Evolutionary conservation across 2,888 invertebrate species (phyloP).

Genomic region (Eucera pruinosa): DNA sequence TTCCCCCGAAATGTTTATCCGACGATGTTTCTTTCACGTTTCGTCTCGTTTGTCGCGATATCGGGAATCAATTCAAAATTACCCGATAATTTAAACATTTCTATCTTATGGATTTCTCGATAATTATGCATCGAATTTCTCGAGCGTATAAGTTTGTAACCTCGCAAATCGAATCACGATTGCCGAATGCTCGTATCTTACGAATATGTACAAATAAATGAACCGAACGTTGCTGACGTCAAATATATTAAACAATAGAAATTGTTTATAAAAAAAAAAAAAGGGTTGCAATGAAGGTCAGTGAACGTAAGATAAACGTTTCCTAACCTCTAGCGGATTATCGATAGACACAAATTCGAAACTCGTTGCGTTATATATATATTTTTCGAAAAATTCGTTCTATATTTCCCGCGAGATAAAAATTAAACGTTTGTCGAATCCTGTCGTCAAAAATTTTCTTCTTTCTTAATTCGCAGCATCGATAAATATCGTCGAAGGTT

Average conservation of each 20-base stretch:
- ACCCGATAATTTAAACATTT: not conserved
- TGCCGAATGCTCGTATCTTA: not conserved
- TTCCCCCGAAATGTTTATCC: no score
- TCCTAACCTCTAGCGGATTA: slow-evolving; percentile 30
- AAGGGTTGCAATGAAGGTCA: slow-evolving; percentile 33
- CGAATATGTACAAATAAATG: not conserved
- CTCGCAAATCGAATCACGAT: not conserved
- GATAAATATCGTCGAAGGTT: not conserved
- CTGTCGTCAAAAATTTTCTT: not conserved
- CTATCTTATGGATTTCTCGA: no score
- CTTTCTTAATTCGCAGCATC: not conserved
- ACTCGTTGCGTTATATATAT: not conserved
- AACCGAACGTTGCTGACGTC: not conserved
- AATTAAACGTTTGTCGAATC: not conserved
- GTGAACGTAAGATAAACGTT: slow-evolving; percentile 7
- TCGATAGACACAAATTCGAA: not conserved
- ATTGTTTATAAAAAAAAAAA: not conserved
- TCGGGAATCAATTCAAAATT: not conserved
- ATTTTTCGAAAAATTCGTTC: not conserved
- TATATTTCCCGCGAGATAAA: no score
- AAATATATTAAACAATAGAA: not conserved
- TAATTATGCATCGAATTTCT: no score
- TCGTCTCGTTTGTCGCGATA: not conserved
- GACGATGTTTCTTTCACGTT: not conserved
- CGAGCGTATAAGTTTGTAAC: not conserved